A percentile compares a stretch with the other conserved stretches of the same genome.
Conservation (phyloP, 2,113 vertebrate species). For the Erinaceus europaeus region DNA sequence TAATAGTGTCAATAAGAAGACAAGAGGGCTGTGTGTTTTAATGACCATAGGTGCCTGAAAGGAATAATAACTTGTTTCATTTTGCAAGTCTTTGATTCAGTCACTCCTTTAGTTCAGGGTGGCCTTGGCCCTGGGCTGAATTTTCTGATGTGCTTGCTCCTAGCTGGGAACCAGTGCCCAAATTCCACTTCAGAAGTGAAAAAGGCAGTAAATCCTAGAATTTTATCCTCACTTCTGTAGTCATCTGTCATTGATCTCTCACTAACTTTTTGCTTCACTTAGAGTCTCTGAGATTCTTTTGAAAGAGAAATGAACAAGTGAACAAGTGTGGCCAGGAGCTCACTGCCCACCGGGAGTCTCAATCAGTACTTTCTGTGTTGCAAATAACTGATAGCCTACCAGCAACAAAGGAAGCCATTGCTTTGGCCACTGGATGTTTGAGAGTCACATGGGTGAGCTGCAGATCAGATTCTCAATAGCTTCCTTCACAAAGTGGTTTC, state of each 20-base stretch:
- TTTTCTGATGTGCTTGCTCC: neutral
- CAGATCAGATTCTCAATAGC: neutral
- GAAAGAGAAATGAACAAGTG: neutral
- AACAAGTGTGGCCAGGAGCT: neutral
- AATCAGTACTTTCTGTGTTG: too few species aligned
- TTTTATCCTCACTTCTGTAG: neutral
- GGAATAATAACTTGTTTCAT: neutral
- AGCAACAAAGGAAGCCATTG: neutral
- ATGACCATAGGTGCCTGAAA: neutral
- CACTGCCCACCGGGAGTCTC: fast-evolving
- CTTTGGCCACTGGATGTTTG: neutral
- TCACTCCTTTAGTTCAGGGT: neutral
- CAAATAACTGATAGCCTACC: neutral
- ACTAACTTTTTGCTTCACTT: neutral
- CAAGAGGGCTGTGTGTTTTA: neutral
- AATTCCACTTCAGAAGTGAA: neutral
- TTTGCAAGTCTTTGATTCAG: neutral
- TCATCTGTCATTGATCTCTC: neutral
- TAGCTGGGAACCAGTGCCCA: neutral
- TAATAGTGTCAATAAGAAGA: neutral
- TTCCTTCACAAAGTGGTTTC: neutral
- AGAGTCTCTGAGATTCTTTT: neutral
- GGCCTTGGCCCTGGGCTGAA: neutral
- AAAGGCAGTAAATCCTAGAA: neutral
- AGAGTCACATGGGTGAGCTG: neutral